These are phyloP conservation scores for Paramisgurnus dabryanus DNA, from an alignment of 2,113 vertebrate genomes.

Conservation along the genomic window DNA sequence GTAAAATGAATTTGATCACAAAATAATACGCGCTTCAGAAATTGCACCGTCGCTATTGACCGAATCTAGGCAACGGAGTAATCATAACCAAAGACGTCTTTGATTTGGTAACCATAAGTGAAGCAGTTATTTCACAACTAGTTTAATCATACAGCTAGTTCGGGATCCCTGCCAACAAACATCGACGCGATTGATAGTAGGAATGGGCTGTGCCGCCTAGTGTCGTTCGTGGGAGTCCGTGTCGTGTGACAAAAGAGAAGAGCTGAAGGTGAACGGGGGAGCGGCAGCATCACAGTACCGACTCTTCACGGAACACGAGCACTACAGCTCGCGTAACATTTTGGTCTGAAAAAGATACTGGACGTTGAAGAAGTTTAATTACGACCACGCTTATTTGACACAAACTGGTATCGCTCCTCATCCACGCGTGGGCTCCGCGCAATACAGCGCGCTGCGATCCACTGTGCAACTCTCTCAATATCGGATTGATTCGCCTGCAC, in stretches of 20 bases:
- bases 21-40: background rate
- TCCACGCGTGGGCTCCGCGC: slow-evolving; percentile 33
- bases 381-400: background rate
- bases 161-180: background rate
- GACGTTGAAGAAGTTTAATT: background rate
- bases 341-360: background rate
- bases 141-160: background rate
- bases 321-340: background rate
- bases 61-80: slow-evolving; percentile 1
- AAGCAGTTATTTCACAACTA: too few species aligned
- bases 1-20: too few species aligned
- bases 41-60: slow-evolving; percentile 1
- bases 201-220: slow-evolving; percentile 72
- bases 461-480: background rate
- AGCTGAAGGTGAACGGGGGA: slow-evolving; percentile 49
- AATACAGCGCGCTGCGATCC: background rate
- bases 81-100: background rate
- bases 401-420: slow-evolving; percentile 11
- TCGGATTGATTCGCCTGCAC: background rate
- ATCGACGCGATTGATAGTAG: slow-evolving; percentile 61
- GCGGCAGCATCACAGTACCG: slow-evolving; percentile 13
- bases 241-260: slow-evolving; percentile 41
- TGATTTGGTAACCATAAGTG: background rate
- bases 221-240: slow-evolving; percentile 56
- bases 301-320: background rate